Evolutionary conservation across 2,888 invertebrate species (phyloP), one percentile per base, ranked within the genome.

Genomic region (Spodoptera littoralis): DNA sequence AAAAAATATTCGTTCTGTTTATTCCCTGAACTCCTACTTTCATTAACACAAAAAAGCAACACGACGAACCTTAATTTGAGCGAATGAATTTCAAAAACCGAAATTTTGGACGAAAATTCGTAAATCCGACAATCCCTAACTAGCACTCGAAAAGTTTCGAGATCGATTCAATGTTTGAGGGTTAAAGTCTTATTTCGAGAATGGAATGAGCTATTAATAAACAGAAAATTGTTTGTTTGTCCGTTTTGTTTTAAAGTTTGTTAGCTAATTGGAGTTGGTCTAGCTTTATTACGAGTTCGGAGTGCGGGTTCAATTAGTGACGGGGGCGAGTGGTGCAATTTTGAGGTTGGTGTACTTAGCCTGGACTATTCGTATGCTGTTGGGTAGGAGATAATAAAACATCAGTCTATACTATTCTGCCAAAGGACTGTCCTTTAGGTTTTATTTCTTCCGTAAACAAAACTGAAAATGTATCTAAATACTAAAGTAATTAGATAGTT

Each of bases 191-290:
- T 27, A 71, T 71, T 18, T 76, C 57, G 51, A 54, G 50, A 55
- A 58, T 43, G 27, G 77, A 74, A 70, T 65, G 58, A 72, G 62
- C 67, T 61, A 57, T 68, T 70, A 64, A 78, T 83, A 78, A 78
- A 80, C 68, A 47, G 60, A 71, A 72, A 61, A 61, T 18, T 71
- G 54, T 62, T 65, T 73, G 77, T 78, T 77, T 76, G 70, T 66
- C 43, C 56, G 62, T 82, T 77, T 77, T 81, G 77, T 77, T 80
- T 77, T 76, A 55, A 81, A 82, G 63, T 84, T 83, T 55, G 69
- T 61, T 74, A 13, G 72, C 72, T 84, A 84, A 85, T 86, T 85
- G 84, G 84, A 78, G 72, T 77, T 78, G 42, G 63, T 64, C 44
- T 60, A 62, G 59, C 50, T 71, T 71, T 72, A 69, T 61, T 72